Evolutionary conservation across 2,113 vertebrate genomes (phyloP).

Genomic region (Calonectris borealis): DNA sequence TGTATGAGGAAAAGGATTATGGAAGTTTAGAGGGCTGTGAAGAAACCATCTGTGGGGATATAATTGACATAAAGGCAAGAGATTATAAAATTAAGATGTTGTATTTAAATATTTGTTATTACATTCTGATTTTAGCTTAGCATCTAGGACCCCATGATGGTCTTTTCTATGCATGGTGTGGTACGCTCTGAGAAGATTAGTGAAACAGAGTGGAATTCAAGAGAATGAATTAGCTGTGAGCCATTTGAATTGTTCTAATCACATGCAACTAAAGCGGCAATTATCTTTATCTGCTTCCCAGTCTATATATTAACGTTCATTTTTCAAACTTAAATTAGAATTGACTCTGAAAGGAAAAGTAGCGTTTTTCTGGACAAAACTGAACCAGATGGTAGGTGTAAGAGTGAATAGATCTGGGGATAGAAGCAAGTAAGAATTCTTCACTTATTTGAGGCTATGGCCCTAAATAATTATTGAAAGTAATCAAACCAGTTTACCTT

Average conservation of each 20-base stretch:
- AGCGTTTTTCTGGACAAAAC: neutral
- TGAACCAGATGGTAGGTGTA: neutral
- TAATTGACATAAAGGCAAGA: neutral
- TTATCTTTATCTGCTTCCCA: neutral
- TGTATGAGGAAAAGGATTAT: neutral
- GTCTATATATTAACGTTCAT: neutral
- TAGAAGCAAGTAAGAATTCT: neutral
- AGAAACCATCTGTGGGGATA: neutral
- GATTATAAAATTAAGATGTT: neutral
- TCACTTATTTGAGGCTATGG: neutral
- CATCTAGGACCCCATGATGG: neutral
- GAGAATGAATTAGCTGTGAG: neutral
- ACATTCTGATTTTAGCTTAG: neutral
- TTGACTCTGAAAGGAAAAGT: neutral
- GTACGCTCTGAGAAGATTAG: neutral
- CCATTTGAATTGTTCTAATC: neutral
- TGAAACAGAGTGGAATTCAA: neutral
- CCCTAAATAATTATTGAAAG: neutral
- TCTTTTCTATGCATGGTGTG: neutral
- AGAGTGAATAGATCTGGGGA: neutral
- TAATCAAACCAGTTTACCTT: neutral
- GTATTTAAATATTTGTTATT: neutral
- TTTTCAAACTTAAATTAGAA: neutral
- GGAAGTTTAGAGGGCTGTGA: neutral
- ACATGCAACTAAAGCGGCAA: neutral